Evolutionary conservation across 2,888 invertebrate genomes (phyloP), one percentile per base, ranked within the genome.

Genomic region (Dasypogon diadema): DNA sequence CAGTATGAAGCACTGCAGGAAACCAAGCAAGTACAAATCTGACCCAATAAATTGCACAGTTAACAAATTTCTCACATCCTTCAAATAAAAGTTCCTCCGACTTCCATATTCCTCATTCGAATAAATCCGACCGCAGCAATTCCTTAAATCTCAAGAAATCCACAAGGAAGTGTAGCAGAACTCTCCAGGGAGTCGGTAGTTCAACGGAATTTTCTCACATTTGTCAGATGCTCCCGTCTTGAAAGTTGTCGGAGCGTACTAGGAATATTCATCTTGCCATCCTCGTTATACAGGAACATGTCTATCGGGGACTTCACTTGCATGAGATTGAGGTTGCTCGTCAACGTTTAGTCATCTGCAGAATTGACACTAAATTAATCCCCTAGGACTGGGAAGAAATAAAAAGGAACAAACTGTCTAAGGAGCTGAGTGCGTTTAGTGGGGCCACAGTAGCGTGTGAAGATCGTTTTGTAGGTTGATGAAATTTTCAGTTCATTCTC

Each of bases 311-410:
- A 34, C 1, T 18, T 58, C 58, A 58, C 18, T 26, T 58, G 21
- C 56, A 14, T 12, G n/a, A 30, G 18, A 8, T 30, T 26, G n/a
- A 34, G 34, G 14, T 10, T 14, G 16, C 26, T 14, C 30, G 26
- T 30, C 58, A 26, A 30, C 58, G 16, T 26, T 58, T 58, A 58
- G 58, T 58, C 58, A 58, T 58, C 58, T 58, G 30, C 16, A 30
- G 58, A 58, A 58, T 58, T 58, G 58, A 58, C 58, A 58, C 30
- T 18, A 58, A 58, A 58, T 58, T 58, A 58, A 58, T 58, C 58
- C 58, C 58, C 14, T n/a, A 58, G 58, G 58, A 58, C 10, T 30
- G 26, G 16, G n/a, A 30, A 8, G 2, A 58, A 30, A 58, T 58
- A 58, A 58, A 58, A 58, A 34, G 8, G 58, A 30, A 58, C 8